Evolutionary conservation across 2,888 invertebrate genomes (phyloP).

Genomic region (Sesia bembeciformis): DNA sequence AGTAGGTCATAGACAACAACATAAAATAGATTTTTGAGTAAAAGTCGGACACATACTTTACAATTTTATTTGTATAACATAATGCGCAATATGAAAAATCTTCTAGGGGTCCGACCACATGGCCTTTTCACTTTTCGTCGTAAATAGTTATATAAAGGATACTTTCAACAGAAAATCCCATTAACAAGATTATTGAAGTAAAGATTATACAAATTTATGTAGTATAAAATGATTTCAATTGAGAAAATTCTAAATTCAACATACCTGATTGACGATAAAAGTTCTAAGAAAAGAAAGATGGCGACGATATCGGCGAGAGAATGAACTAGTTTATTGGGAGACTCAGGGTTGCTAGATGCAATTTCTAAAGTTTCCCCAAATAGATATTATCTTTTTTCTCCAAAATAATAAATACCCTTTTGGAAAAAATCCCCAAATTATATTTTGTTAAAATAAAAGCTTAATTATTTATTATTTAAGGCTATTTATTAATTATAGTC

Average conservation of each 20-base stretch:
- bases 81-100: slow-evolving; percentile 63
- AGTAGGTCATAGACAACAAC: neutral
- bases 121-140: slow-evolving; percentile 29
- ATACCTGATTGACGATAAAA: slow-evolving; percentile 63
- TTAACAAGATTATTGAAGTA: slow-evolving; percentile 10
- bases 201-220: slow-evolving; percentile 2
- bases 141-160: slow-evolving; percentile 13
- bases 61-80: slow-evolving; percentile 32
- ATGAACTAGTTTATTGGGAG: neutral
- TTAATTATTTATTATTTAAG: too few species aligned
- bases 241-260: slow-evolving; percentile 24
- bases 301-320: slow-evolving; percentile 23
- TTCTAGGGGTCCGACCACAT: slow-evolving; percentile 55
- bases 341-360: too few species aligned
- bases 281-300: slow-evolving; percentile 66
- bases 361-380: too few species aligned
- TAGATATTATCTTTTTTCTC: too few species aligned
- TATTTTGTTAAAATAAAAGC: too few species aligned
- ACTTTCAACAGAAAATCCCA: slow-evolving; percentile 16
- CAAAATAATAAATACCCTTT: too few species aligned
- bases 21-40: slow-evolving; percentile 10
- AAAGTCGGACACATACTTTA: slow-evolving; percentile 10
- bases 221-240: neutral
- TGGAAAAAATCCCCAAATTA: too few species aligned
- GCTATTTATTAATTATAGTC: too few species aligned